Evolutionary conservation across 2,797 vertebrate species (phyloP).

Genomic region (Melanotaenia parkinsoni): DNA sequence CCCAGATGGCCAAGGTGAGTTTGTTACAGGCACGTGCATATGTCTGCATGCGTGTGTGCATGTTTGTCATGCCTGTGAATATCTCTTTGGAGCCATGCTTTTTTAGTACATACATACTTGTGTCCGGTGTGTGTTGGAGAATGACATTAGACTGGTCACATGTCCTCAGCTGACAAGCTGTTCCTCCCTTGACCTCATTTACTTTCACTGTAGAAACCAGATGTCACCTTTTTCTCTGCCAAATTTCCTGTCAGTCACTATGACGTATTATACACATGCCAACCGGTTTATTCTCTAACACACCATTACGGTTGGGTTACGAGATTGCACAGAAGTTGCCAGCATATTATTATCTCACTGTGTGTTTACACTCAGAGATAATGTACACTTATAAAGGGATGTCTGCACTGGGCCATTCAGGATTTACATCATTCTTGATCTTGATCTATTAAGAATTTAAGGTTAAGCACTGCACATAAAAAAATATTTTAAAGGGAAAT

Average conservation of each 20-base stretch:
- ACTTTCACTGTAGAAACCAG: constrained; percentile 87
- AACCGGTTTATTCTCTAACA: constrained; percentile 37
- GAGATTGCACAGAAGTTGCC: constrained; percentile 21
- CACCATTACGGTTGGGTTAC: constrained; percentile 4
- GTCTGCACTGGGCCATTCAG: constrained; percentile 29
- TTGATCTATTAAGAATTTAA: constrained; percentile 38
- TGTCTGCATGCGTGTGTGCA: constrained; percentile 16
- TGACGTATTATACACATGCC: constrained; percentile 58
- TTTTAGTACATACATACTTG: constrained; percentile 29
- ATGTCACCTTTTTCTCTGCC: constrained; percentile 85
- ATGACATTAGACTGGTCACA: constrained; percentile 78
- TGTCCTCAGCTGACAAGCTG: constrained; percentile 83
- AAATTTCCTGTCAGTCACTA: constrained; percentile 86
- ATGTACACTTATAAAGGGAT: constrained; percentile 39
- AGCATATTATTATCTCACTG: constrained; percentile 26
- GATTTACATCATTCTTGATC: constrained; percentile 7
- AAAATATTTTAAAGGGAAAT: neutral
- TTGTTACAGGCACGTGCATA: constrained; percentile 18
- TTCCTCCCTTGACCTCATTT: constrained; percentile 85
- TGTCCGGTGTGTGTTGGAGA: constrained; percentile 51
- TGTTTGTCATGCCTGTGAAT: constrained; percentile 51
- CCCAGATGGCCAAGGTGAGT: constrained; percentile 99
- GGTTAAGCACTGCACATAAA: constrained; percentile 12
- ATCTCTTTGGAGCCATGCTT: constrained; percentile 44
- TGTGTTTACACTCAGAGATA: constrained; percentile 5